Evolutionary conservation across 2,113 vertebrate species (phyloP), one percentile per base, ranked within the genome.

Genomic region (Prunella himalayana): DNA sequence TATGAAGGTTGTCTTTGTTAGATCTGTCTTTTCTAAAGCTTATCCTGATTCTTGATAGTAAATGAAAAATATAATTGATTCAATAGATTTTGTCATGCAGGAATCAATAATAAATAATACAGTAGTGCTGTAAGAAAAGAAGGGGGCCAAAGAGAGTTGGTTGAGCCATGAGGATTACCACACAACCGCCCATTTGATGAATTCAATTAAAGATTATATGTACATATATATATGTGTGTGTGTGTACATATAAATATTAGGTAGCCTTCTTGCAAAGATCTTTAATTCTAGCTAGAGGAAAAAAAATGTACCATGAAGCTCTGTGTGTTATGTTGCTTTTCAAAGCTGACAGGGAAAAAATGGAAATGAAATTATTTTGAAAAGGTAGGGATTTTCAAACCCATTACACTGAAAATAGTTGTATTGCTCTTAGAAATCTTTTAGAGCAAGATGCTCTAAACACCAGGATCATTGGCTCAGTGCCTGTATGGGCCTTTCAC

Each of bases 401-500:
- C 35, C 3, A 5, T 59, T 84, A 11, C 15, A 44, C 15, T 59
- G 25, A 63, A 75, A 79, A 56, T 14, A 56, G 42, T 76, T 57
- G 10, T 16, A 10, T n/a, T 57, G 7, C 39, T 82, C 53, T n/a
- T 61, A 21, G 25, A 84, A 85, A 72, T 3, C 4, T 90, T 80
- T 35, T 31, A 53, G 9, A 47, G 16, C 11, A 41, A 39, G 45
- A 9, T 51, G 9, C 91, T 96, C 90, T 81, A 93, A 93, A 96
- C 7, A 13, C 80, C 91, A 93, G 90, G 93, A 92, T 96, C 68
- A 56, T 7, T 17, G 88, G 60, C 94, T 96, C 25, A 28, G 92
- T 94, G 75, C 91, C 93, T 69, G 49, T 89, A 61, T 50, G 86
- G 81, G 87, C 72, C 83, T 72, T 30, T 66, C 39, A 45, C 33